Percentiles rank a stretch among this genome's conserved stretches.
phyloP scores from a whole-genome alignment of 2,797 vertebrate genomes.

The Hippoglossus hippoglossus region DNA sequence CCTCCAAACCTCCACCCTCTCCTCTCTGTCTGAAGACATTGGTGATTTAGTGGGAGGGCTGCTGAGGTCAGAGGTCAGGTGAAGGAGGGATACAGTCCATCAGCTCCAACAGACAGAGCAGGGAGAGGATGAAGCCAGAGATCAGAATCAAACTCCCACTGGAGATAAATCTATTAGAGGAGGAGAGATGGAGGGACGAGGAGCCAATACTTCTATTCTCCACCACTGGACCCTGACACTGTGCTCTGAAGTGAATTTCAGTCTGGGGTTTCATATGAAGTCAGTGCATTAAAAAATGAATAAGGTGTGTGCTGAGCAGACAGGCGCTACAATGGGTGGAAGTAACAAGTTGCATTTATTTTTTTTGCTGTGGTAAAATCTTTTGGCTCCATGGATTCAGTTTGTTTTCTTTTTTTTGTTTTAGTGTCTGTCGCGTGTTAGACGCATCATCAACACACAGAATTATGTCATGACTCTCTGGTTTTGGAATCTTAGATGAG shows the following conservation, averaged over 20 bases:
- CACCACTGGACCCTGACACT: neutral
- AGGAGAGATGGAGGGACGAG: neutral
- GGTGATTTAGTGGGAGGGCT: neutral
- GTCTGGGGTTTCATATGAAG: neutral
- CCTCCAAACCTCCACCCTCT: conserved; percentile 19
- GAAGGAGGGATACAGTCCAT: conserved; percentile 46
- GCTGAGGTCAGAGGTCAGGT: conserved; percentile 34
- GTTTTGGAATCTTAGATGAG: no score
- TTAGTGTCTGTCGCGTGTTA: no score
- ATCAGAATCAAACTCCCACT: conserved; percentile 27
- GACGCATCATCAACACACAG: no score
- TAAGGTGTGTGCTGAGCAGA: neutral
- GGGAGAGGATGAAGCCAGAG: conserved; percentile 22
- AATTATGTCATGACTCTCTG: no score
- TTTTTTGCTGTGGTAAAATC: no score
- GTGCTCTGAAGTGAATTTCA: no score
- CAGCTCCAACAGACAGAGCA: conserved; percentile 31
- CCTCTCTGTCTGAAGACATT: neutral
- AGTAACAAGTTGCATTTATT: no score
- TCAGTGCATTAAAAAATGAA: neutral
- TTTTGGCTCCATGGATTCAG: no score
- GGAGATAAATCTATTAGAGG: conserved; percentile 48
- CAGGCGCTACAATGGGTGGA: no score
- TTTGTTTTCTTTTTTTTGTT: no score
- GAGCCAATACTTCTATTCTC: neutral